Evolutionary conservation across 1,140 invertebrate species (phyloP), one percentile per base, ranked within the genome.

Genomic region (Papilio polytes): DNA sequence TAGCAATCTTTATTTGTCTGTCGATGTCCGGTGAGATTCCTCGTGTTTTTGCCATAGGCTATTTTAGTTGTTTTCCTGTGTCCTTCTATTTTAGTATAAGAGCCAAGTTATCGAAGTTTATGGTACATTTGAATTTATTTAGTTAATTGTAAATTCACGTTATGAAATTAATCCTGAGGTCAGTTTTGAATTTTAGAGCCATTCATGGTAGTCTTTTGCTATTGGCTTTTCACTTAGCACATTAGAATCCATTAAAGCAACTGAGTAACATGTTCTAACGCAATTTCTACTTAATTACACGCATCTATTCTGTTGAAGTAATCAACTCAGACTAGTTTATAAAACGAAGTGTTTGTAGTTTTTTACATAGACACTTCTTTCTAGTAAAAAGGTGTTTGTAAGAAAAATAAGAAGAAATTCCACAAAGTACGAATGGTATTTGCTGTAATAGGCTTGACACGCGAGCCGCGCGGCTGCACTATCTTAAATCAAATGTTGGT

Each of bases 1-100:
- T 85, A 76, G 78, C 74, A 80, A 87, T 86, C 85, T 85, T 66
- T 81, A 80, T 83, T 83, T 87, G 85, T 85, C 85, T 84, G 78
- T 83, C 79, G 63, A 48, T 80, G 81, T 84, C 77, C 79, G 70
- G 80, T 82, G 73, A 78, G 74, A 83, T 84, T 83, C 72, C 66
- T 78, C 84, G 85, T 80, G 70, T 80, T 85, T 80, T 79, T 74
- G 20, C 51, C 53, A 78, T 63, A 66, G 26, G 13, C 36, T 15
- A 66, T 31, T 26, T 26, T 63, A 26, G 26, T 10, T 9, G 10
- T 22, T 59, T 20, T 22, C 56, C 59, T 63, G 2, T 63, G 18
- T 8, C 8, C n/a, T 53, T 53, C 15, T 56, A n/a, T 56, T 56
- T n/a, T 3, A 56, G 20, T 56, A 8, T 18, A 56, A 8, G 7